Conservation (phyloP, 2,113 vertebrate species). For the Phocoena sinus region DNA sequence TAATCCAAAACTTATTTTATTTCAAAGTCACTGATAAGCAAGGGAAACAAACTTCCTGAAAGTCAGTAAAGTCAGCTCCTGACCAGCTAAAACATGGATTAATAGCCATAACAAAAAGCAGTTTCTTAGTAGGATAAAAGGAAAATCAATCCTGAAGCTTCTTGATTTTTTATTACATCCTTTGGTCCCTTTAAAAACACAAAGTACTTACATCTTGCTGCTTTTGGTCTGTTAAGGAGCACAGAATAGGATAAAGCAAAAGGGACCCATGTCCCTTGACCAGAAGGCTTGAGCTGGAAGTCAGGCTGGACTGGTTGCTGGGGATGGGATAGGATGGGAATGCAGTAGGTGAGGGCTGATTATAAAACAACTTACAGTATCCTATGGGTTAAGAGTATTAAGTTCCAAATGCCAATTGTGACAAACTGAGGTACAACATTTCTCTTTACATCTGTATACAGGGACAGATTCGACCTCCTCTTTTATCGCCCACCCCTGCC, state of each 20-base stretch:
- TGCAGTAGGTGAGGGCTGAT: not conserved
- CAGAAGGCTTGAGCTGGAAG: not conserved
- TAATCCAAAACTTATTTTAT: not conserved
- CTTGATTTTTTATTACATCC: not conserved
- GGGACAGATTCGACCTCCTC: not conserved
- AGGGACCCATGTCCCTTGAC: not conserved
- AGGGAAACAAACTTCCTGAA: not conserved
- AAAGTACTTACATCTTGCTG: not conserved
- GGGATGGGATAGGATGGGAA: not conserved
- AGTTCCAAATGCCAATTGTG: not conserved
- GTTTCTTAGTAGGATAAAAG: not conserved
- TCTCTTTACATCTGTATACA: not conserved
- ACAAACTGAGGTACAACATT: not conserved
- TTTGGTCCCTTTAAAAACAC: not conserved
- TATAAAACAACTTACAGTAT: not conserved
- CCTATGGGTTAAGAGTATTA: not conserved
- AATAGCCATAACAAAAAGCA: not conserved
- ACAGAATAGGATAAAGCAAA: not conserved
- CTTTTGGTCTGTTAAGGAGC: not conserved
- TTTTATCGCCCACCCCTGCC: conserved; percentile 72
- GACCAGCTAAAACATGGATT: not conserved
- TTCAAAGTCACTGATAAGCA: not conserved
- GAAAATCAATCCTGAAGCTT: not conserved
- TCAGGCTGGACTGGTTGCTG: not conserved
- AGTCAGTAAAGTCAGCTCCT: not conserved